Percentiles rank a stretch among this genome's conserved stretches.
phyloP scores from a whole-genome alignment of 2,113 vertebrate species.

The Clupea harengus region DNA sequence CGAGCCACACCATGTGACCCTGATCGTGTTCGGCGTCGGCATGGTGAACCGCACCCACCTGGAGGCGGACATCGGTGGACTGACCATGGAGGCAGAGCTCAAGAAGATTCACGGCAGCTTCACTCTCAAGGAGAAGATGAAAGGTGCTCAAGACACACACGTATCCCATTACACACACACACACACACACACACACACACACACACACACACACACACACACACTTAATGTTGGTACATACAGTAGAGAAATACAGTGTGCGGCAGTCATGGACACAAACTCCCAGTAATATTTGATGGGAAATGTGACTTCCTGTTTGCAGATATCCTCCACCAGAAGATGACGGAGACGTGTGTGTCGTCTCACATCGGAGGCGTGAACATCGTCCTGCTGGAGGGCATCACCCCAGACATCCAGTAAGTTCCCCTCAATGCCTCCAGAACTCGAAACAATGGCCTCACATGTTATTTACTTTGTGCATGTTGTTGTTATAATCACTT shows the following conservation, averaged over 20 bases:
- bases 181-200: background rate
- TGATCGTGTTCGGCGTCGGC: conserved; percentile 94
- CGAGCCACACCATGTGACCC: conserved; percentile 91
- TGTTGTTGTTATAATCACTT: background rate
- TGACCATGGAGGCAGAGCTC: conserved; percentile 97
- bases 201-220: background rate
- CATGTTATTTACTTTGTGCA: background rate
- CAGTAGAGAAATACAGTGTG: too few relatives aligned
- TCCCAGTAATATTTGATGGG: background rate
- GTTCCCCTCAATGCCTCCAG: conserved; percentile 55
- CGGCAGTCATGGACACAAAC: too few relatives aligned
- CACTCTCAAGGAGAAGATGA: conserved; percentile 98
- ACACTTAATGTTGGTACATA: background rate
- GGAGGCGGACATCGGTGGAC: conserved; percentile 94
- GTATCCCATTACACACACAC: too few relatives aligned
- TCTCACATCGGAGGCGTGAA: conserved; percentile 97
- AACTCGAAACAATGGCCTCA: background rate
- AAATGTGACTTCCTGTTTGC: conserved; percentile 3
- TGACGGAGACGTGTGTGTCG: conserved; percentile 96
- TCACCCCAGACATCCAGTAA: conserved; percentile 97
- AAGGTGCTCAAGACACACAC: conserved; percentile 72
- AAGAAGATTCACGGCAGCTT: conserved; percentile 98
- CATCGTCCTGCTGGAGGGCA: conserved; percentile 94
- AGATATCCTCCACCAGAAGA: conserved; percentile 98
- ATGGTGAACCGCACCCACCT: conserved; percentile 97